Evolutionary conservation across 2,797 vertebrate species (phyloP), one percentile per base, ranked within the genome.

Genomic region (Sparus aurata): DNA sequence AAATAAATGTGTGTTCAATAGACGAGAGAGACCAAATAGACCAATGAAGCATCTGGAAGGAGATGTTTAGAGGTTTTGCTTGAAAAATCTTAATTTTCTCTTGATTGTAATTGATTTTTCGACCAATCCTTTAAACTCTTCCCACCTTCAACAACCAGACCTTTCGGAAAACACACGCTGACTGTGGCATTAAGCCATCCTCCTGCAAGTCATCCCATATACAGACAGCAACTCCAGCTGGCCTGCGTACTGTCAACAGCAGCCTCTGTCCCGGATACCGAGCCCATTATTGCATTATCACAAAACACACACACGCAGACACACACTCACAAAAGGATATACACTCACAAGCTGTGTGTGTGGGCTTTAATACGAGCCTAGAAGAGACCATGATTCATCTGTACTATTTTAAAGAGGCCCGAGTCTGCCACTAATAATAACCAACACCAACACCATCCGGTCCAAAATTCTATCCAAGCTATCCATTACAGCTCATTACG

Each of bases 231-330:
- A 67, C 86, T 89, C 82, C 90, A 90, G 93, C 84, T 91, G 92
- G 88, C 83, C 89, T 89, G 91, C 43, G 61, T 83, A 86, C 69
- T 79, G 82, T 91, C 91, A 92, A 91, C 90, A 92, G 85, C 84
- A 83, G 87, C 80, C 83, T 85, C 78, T 53, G 75, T 93, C 85
- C 90, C 55, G 88, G 92, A 93, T 89, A 85, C 90, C n/a, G 66
- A 77, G 85, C 69, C 77, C 77, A 89, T 93, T 91, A 92, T 90
- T 92, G 86, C 87, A 89, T 91, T 89, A 93, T 83, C 73, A 82
- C 77, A 82, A 85, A 83, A 85, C 70, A 82, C 80, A 69, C 12
- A 41, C 38, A 25, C 25, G 47, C 41, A 73, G 60, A 59, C 41
- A 60, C 59, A 52, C 22, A 61, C 61, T 58, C 78, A 86, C 70